These are phyloP conservation scores for Xanthia icteritia DNA, from an alignment of 2,888 invertebrate species.

Conservation along the genomic window DNA sequence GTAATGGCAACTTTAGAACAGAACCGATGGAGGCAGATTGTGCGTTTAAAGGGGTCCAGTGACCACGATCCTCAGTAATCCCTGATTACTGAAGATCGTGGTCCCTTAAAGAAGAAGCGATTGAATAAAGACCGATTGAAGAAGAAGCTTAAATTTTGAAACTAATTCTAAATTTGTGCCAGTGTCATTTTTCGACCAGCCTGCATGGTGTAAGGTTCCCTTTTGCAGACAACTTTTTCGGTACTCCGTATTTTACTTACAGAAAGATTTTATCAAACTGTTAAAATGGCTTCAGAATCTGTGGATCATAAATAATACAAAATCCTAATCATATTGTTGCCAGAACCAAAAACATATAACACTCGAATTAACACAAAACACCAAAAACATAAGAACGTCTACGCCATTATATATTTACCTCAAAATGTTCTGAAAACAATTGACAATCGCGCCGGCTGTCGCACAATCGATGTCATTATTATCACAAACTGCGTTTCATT, in stretches of 20 bases:
- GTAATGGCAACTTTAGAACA: no score
- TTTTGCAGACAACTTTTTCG: no score
- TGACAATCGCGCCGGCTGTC: conserved; percentile 45
- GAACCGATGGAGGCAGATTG: no score
- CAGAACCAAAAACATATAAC: background rate
- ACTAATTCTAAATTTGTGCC: no score
- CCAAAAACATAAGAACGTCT: conserved; percentile 16
- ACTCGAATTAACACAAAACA: background rate
- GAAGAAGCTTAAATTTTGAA: no score
- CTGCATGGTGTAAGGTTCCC: no score
- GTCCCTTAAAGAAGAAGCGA: no score
- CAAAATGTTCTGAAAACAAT: conserved; percentile 54
- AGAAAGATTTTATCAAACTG: background rate
- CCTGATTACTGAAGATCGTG: no score
- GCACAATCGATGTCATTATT: conserved; percentile 68
- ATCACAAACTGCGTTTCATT: conserved; percentile 68
- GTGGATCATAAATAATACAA: background rate
- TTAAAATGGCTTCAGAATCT: background rate
- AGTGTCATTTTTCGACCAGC: no score
- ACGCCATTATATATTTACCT: conserved; percentile 19
- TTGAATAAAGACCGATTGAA: no score
- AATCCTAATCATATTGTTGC: background rate
- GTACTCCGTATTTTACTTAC: background rate
- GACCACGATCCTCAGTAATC: no score
- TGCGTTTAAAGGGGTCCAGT: no score